Conservation (phyloP, 2,888 invertebrate genomes). For the Tethea ocularis region DNA sequence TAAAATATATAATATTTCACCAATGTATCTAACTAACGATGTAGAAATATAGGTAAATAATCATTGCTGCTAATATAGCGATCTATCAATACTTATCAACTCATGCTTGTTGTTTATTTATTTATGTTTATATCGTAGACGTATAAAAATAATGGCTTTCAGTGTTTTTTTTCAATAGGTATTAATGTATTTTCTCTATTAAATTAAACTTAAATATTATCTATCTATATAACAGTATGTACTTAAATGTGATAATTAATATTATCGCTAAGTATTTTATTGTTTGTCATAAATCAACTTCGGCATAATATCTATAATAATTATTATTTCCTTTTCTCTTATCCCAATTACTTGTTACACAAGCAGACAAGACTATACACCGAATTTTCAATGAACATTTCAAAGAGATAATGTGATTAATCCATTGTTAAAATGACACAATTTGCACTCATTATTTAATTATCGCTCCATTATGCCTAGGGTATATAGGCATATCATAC, state of each 20-base stretch:
- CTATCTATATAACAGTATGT: slow-evolving; percentile 16
- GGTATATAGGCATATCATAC: too few relatives aligned
- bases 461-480: too few relatives aligned
- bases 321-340: slow-evolving; percentile 13
- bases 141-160: too few relatives aligned
- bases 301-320: slow-evolving; percentile 13
- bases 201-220: neutral
- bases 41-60: too few relatives aligned
- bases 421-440: too few relatives aligned
- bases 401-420: neutral
- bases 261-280: slow-evolving; percentile 40
- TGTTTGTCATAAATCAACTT: slow-evolving; percentile 36
- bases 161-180: neutral
- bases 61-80: too few relatives aligned
- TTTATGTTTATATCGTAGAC: neutral
- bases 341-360: slow-evolving; percentile 4
- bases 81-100: too few relatives aligned
- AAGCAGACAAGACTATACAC: neutral
- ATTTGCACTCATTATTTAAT: too few relatives aligned
- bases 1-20: too few relatives aligned
- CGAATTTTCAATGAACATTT: neutral
- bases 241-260: slow-evolving; percentile 31
- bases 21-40: too few relatives aligned
- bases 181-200: slow-evolving; percentile 1
- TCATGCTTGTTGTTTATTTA: neutral